These are phyloP conservation scores for Oreochromis spilurus DNA, from an alignment of 2,113 vertebrate genomes.

Conservation along the genomic window DNA sequence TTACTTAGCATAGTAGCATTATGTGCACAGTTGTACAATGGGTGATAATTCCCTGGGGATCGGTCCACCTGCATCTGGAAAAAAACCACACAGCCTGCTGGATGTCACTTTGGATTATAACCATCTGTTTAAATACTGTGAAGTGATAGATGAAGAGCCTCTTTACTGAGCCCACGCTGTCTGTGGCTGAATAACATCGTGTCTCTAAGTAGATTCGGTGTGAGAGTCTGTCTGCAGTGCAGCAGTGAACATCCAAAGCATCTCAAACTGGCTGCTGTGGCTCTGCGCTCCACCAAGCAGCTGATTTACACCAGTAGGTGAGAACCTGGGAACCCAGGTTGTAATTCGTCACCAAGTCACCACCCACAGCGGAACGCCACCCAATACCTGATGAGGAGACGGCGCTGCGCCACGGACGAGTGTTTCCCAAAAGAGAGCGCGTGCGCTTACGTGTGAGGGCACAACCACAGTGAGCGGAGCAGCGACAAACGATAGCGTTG, in stretches of 20 bases:
- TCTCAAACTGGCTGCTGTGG: slow-evolving; percentile 40
- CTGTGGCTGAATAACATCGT: slow-evolving; percentile 28
- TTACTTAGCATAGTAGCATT: background rate
- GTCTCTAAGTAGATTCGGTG: slow-evolving; percentile 9
- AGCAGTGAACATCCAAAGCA: slow-evolving; percentile 52
- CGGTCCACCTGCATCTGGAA: background rate
- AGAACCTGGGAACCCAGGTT: slow-evolving; percentile 16
- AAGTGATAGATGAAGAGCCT: slow-evolving; percentile 26
- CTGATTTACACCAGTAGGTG: slow-evolving; percentile 15
- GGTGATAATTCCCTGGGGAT: background rate
- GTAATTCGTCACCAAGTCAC: slow-evolving; percentile 40
- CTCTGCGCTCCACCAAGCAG: slow-evolving; percentile 5
- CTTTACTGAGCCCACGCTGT: slow-evolving; percentile 28
- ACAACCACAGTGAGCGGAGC: background rate
- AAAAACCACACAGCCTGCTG: background rate
- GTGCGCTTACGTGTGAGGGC: background rate
- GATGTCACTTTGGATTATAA: slow-evolving; percentile 18
- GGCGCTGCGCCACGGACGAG: background rate
- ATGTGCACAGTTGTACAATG: background rate
- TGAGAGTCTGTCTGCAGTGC: slow-evolving; percentile 60
- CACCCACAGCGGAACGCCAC: slow-evolving; percentile 22
- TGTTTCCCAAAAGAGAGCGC: slow-evolving; percentile 42
- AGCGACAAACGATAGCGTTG: background rate
- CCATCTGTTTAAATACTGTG: slow-evolving; percentile 49
- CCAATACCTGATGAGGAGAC: slow-evolving; percentile 4